Conservation (phyloP, 2,797 vertebrate genomes). For the Schizopygopsis malacanthus region DNA sequence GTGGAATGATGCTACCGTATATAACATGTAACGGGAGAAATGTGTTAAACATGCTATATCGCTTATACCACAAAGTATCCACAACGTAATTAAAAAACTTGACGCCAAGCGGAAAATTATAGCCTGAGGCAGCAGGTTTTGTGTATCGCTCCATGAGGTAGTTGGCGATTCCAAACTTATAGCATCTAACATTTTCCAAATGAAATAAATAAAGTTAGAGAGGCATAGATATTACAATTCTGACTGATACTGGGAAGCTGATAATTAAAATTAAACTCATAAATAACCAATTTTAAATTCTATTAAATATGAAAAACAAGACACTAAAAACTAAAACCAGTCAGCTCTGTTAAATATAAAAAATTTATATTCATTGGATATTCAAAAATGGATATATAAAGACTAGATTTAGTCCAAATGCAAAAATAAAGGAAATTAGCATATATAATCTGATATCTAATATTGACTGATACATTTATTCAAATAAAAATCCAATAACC, state of each 20-base stretch:
- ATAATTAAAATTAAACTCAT: neutral
- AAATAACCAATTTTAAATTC: neutral
- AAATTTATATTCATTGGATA: neutral
- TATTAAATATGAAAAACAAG: neutral
- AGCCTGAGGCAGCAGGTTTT: constrained; percentile 3
- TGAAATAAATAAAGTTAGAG: neutral
- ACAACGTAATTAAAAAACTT: constrained; percentile 13
- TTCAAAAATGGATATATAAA: neutral
- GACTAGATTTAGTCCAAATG: neutral
- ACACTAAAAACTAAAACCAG: neutral
- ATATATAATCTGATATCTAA: neutral
- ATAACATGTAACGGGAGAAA: neutral
- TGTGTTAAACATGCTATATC: constrained; percentile 15
- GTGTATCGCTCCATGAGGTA: neutral
- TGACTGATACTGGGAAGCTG: neutral
- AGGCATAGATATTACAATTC: neutral
- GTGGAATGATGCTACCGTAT: neutral
- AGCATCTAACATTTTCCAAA: neutral
- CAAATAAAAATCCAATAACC: neutral
- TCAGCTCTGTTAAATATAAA: neutral
- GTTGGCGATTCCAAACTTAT: neutral
- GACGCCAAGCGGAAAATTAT: constrained; percentile 19
- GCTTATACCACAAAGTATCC: neutral
- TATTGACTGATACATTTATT: neutral
- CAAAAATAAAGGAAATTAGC: neutral